Percentiles rank a stretch among this genome's conserved stretches.
phyloP scores from a whole-genome alignment of 2,888 invertebrate species.

The Nineta flava region DNA sequence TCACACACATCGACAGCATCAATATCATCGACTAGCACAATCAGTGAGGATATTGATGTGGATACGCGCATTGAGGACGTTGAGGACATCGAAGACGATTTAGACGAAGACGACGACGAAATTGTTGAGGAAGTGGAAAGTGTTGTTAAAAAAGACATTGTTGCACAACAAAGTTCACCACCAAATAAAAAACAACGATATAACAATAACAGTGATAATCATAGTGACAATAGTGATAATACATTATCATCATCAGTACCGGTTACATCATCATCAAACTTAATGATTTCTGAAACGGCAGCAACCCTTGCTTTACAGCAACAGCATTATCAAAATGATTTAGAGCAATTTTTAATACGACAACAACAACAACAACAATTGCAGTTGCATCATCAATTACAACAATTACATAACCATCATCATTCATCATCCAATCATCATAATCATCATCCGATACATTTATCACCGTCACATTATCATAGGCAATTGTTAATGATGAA shows the following conservation, averaged over 20 bases:
- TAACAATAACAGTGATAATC: too few relatives aligned
- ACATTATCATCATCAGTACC: neutral
- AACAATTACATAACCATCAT: too few relatives aligned
- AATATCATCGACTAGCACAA: slow-evolving; percentile 18
- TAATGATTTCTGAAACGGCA: slow-evolving; percentile 16
- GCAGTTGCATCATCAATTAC: too few relatives aligned
- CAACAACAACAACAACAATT: slow-evolving; percentile 22
- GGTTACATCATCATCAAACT: slow-evolving; percentile 17
- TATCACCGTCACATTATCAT: neutral
- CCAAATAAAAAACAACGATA: slow-evolving; percentile 28
- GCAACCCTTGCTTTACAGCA: slow-evolving; percentile 23
- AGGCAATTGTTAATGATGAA: too few relatives aligned
- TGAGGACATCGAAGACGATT: slow-evolving; percentile 17
- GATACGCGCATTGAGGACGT: slow-evolving; percentile 15
- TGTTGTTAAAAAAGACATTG: slow-evolving; percentile 3
- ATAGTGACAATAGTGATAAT: too few relatives aligned
- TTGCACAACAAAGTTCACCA: slow-evolving; percentile 27
- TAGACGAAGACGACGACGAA: neutral
- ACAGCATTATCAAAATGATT: slow-evolving; percentile 32
- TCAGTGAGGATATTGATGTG: slow-evolving; percentile 16
- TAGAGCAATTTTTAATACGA: slow-evolving; percentile 18
- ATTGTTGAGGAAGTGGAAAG: slow-evolving; percentile 22
- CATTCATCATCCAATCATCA: neutral
- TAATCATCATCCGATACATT: neutral
- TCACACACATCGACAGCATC: slow-evolving; percentile 22